Conservation (phyloP, 1,140 invertebrate species). For the Drosophila santomea region DNA sequence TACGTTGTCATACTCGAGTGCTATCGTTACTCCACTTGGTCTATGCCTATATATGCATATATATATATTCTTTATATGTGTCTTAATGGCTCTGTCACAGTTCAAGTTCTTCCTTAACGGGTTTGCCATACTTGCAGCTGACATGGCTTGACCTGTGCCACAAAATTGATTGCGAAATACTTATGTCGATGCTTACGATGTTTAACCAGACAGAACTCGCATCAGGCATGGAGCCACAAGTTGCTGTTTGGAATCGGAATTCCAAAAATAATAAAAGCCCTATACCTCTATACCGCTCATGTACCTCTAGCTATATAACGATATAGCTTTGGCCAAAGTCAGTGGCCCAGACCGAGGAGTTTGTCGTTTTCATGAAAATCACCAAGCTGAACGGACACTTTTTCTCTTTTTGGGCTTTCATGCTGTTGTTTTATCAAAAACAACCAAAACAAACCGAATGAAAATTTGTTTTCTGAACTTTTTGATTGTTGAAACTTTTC, state of each 20-base stretch:
- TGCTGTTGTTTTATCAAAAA: constrained; percentile 51
- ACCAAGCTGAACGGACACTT: constrained; percentile 71
- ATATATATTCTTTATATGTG: neutral
- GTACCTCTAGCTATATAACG: too few relatives aligned
- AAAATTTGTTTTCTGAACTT: constrained; percentile 77
- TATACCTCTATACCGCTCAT: neutral
- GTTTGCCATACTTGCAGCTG: constrained; percentile 9
- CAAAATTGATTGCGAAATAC: constrained; percentile 75
- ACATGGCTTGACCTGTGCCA: constrained; percentile 62
- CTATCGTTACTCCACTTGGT: constrained; percentile 21
- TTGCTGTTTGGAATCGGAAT: constrained; percentile 25
- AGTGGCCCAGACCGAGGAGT: constrained; percentile 63
- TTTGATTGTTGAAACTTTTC: constrained; percentile 61
- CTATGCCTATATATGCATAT: constrained; percentile 29
- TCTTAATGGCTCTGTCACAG: constrained; percentile 66
- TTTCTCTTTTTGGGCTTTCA: constrained; percentile 30
- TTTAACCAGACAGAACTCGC: constrained; percentile 69
- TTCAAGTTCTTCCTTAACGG: constrained; percentile 55
- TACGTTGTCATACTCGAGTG: constrained; percentile 75
- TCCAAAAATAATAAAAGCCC: constrained; percentile 22
- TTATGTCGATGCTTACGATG: constrained; percentile 53
- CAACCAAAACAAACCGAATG: constrained; percentile 71
- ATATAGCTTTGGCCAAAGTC: constrained; percentile 45
- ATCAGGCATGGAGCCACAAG: constrained; percentile 20
- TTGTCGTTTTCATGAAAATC: constrained; percentile 75